These are phyloP conservation scores for Mercenaria mercenaria DNA, from an alignment of 1,140 invertebrate genomes.

Conservation along the genomic window DNA sequence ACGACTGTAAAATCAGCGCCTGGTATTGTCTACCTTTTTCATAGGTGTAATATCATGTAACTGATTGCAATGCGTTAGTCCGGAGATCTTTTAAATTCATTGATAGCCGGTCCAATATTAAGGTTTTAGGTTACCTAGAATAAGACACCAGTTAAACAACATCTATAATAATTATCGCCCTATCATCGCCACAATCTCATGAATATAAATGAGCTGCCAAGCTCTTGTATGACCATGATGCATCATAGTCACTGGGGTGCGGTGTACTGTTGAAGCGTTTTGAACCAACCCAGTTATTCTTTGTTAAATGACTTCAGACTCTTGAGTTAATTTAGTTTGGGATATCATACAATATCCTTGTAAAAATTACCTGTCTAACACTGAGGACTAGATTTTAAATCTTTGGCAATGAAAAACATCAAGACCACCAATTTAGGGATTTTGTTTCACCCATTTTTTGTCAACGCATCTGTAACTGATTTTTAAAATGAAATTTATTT, in stretches of 20 bases:
- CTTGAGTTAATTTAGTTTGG: slow-evolving; percentile 10
- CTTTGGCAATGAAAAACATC: not conserved
- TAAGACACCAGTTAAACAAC: slow-evolving; percentile 20
- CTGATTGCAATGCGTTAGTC: not conserved
- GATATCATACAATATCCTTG: slow-evolving; percentile 23
- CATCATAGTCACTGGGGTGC: slow-evolving; percentile 23
- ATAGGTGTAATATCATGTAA: slow-evolving; percentile 9
- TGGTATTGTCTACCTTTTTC: not conserved
- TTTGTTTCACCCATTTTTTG: slow-evolving; percentile 24
- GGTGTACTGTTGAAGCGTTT: slow-evolving; percentile 14
- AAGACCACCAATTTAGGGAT: not conserved
- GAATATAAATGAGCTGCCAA: slow-evolving; percentile 51
- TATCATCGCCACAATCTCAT: slow-evolving; percentile 32
- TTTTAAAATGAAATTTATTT: slow-evolving; percentile 42
- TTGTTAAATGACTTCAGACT: slow-evolving; percentile 18
- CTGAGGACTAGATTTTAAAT: not conserved
- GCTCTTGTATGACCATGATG: slow-evolving; percentile 33
- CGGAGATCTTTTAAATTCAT: slow-evolving; percentile 4
- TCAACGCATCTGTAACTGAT: slow-evolving; percentile 10
- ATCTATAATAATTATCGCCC: slow-evolving; percentile 21
- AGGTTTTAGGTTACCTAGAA: not conserved
- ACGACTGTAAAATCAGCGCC: not conserved
- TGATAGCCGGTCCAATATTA: not conserved
- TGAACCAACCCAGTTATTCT: not conserved
- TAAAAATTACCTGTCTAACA: slow-evolving; percentile 28